Percentiles rank a stretch among this genome's conserved stretches.
Evolutionary conservation across 2,888 invertebrate species (phyloP).

Genomic region (Cryptops parisi): DNA sequence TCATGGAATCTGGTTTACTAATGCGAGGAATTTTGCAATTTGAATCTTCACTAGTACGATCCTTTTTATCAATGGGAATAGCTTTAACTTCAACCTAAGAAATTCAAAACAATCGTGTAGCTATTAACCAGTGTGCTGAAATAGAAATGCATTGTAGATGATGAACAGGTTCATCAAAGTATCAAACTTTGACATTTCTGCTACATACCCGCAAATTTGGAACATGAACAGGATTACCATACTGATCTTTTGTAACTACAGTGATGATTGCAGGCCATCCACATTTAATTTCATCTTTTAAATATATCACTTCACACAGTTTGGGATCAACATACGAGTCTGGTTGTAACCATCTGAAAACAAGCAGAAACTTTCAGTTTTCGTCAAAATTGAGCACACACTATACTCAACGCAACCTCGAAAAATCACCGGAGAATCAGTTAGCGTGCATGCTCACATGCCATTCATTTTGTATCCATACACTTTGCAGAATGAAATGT

Average conservation of each 20-base stretch:
- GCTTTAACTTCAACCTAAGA: constrained; percentile 53
- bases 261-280: constrained; percentile 74
- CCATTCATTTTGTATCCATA: too few relatives aligned
- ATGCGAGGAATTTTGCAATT: constrained; percentile 43
- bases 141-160: too few relatives aligned
- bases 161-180: not conserved
- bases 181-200: not conserved
- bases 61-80: constrained; percentile 51
- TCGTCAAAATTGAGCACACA: too few relatives aligned
- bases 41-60: constrained; percentile 40
- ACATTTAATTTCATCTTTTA: constrained; percentile 46
- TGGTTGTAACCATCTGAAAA: constrained; percentile 71
- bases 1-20: constrained; percentile 41
- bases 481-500: too few relatives aligned
- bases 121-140: too few relatives aligned
- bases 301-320: constrained; percentile 68
- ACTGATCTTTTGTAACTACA: constrained; percentile 74
- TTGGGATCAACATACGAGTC: constrained; percentile 78
- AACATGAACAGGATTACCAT: constrained; percentile 71
- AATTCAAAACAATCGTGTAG: constrained; percentile 4
- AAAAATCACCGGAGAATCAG: too few relatives aligned
- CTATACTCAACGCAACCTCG: too few relatives aligned
- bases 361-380: too few relatives aligned
- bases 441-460: too few relatives aligned
- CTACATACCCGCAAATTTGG: constrained; percentile 58